phyloP scores from a whole-genome alignment of 2,113 vertebrate genomes.

The Bufo gargarizans region DNA sequence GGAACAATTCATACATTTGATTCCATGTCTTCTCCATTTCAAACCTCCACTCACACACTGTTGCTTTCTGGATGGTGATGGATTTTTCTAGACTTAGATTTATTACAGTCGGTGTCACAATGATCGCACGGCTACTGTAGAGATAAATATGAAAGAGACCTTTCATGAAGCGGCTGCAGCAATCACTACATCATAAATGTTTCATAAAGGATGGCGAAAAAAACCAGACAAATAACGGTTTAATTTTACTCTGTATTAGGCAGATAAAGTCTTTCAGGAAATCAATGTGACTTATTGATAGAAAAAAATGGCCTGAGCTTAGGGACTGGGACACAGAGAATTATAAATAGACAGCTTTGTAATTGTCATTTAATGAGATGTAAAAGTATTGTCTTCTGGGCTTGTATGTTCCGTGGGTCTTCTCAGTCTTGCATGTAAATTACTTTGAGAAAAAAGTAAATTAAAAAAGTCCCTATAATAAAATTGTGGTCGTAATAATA shows the following conservation, averaged over 20 bases:
- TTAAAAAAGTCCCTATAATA: not conserved
- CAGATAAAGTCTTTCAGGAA: constrained; percentile 92
- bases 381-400: constrained; percentile 6
- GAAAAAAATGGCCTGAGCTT: constrained; percentile 73
- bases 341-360: constrained; percentile 68
- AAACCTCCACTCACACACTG: constrained; percentile 50
- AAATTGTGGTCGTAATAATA: not conserved
- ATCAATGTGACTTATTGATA: constrained; percentile 88
- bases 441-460: not conserved
- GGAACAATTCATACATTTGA: constrained; percentile 26
- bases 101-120: constrained; percentile 68
- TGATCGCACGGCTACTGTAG: constrained; percentile 67
- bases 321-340: constrained; percentile 68
- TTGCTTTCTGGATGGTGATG: constrained; percentile 57
- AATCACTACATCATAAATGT: constrained; percentile 79
- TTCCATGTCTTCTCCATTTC: constrained; percentile 27
- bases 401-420: not conserved
- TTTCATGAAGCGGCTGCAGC: constrained; percentile 71
- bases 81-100: constrained; percentile 70
- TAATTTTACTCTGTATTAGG: constrained; percentile 84
- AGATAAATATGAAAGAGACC: constrained; percentile 79
- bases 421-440: not conserved
- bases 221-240: constrained; percentile 79
- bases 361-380: constrained; percentile 67
- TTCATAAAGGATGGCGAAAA: constrained; percentile 82